phyloP scores from a whole-genome alignment of 2,113 vertebrate species.

The Alethe diademata region DNA sequence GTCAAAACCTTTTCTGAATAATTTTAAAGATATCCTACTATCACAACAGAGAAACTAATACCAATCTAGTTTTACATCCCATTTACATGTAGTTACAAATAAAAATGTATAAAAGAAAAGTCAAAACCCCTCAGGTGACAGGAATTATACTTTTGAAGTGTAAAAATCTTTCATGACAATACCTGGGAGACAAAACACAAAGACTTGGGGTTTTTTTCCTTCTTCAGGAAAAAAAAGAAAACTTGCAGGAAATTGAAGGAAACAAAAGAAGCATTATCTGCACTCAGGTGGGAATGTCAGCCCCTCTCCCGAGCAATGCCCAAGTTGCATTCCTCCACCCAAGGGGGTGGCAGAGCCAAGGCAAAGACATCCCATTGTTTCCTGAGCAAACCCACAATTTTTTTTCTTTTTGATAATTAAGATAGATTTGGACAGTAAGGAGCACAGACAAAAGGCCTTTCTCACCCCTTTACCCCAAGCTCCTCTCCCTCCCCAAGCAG shows the following conservation, averaged over 20 bases:
- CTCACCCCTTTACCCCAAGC: rapidly evolving
- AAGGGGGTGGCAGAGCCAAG: rapidly evolving
- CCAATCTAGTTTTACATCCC: background rate
- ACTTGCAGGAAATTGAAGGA: background rate
- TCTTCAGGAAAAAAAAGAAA: background rate
- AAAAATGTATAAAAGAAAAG: background rate
- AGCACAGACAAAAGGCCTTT: rapidly evolving
- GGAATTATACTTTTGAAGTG: background rate
- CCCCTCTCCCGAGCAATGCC: rapidly evolving
- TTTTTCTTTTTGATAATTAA: background rate
- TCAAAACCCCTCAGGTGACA: background rate
- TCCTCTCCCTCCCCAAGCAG: rapidly evolving
- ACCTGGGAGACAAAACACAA: background rate
- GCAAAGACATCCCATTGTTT: rapidly evolving
- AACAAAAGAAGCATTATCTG: rapidly evolving
- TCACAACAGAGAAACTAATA: background rate
- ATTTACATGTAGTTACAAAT: background rate
- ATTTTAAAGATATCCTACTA: background rate
- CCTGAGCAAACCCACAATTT: rapidly evolving
- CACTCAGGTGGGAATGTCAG: rapidly evolving
- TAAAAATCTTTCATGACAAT: background rate
- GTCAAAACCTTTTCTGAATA: background rate
- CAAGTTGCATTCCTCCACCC: no score
- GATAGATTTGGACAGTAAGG: background rate
- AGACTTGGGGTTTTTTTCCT: rapidly evolving